Evolutionary conservation across 2,888 invertebrate genomes (phyloP).

Genomic region (Cheilosia vulpina): DNA sequence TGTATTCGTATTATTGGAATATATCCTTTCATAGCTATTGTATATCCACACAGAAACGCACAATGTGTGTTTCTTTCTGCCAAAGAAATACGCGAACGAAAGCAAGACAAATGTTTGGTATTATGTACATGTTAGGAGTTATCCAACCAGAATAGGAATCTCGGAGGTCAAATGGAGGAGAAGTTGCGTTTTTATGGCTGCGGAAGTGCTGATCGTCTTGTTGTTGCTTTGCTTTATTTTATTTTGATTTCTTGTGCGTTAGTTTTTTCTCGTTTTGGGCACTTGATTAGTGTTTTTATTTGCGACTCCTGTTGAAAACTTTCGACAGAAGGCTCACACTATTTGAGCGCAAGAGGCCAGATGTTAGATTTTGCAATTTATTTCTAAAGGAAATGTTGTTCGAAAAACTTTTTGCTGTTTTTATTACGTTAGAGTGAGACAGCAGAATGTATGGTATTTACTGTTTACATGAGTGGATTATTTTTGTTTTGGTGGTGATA

Average conservation of each 20-base stretch:
- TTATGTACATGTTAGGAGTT: background rate
- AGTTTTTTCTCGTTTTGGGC: background rate
- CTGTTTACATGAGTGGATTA: too few species aligned
- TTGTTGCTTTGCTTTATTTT: slow-evolving; percentile 28
- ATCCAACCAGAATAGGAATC: background rate
- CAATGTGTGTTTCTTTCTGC: slow-evolving; percentile 15
- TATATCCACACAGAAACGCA: slow-evolving; percentile 30
- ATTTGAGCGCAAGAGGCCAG: slow-evolving; percentile 3
- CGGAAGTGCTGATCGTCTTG: background rate
- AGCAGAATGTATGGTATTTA: too few species aligned
- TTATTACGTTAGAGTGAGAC: too few species aligned
- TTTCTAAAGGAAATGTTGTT: slow-evolving; percentile 16
- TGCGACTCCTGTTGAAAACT: slow-evolving; percentile 48
- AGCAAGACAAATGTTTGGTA: slow-evolving; percentile 16
- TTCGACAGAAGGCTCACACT: slow-evolving; percentile 18
- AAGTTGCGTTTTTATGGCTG: slow-evolving; percentile 53
- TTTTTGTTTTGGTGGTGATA: too few species aligned
- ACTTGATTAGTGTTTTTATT: slow-evolving; percentile 59
- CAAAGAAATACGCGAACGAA: slow-evolving; percentile 41
- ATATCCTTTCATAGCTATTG: slow-evolving; percentile 5
- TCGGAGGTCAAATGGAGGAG: slow-evolving; percentile 59
- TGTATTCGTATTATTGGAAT: slow-evolving; percentile 10
- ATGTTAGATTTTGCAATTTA: slow-evolving; percentile 48
- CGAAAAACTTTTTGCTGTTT: too few species aligned
- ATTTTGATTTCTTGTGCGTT: slow-evolving; percentile 36